Evolutionary conservation across 2,113 vertebrate species (phyloP), one percentile per base, ranked within the genome.

Genomic region (Tragulus kanchil): DNA sequence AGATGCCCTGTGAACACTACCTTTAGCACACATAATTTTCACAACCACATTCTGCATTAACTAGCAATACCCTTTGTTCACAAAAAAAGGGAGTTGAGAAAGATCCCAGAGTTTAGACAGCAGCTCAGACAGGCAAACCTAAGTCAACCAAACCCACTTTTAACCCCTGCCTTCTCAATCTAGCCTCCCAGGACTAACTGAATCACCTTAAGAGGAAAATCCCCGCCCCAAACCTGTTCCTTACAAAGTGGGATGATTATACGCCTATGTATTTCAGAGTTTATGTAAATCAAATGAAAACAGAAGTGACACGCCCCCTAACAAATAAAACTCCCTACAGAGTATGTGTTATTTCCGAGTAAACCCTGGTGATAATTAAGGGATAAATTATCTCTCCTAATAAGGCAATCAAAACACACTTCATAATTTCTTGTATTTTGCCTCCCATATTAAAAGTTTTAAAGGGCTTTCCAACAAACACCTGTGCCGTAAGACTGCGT

Each of bases 381-480:
- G 9, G 11, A 28, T 79, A 89, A 91, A 93, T 61, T 3, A 36
- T 17, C 50, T 86, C 23, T 61, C 36, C 42, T 79, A 93, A 86
- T 21, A 52, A 78, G 78, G 48, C 52, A 42, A 79, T 61, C 58
- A 85, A 96, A 36, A n/a, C 42, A 21, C 31, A 69, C 23, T 71
- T 21, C 69, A 8, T n/a, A 87, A 48, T n/a, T 52, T 45, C 36
- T 62, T 62, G 17, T 48, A 16, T 8, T 15, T 42, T 64, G 67
- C 45, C 81, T 95, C 28, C 13, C 59, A 12, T 1, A 62, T 85
- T 42, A 92, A 36, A 83, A 89, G 58, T 93, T 36, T 79, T 54
- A 83, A 87, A 59, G 69, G 69, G 8, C 75, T 85, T 81, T 89
- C 59, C 65, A 96, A 85, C 73, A 45, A 73, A 65, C 56, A 50